phyloP scores from a whole-genome alignment of 2,888 invertebrate genomes.

The Eueremaeus valkanovi region DNA sequence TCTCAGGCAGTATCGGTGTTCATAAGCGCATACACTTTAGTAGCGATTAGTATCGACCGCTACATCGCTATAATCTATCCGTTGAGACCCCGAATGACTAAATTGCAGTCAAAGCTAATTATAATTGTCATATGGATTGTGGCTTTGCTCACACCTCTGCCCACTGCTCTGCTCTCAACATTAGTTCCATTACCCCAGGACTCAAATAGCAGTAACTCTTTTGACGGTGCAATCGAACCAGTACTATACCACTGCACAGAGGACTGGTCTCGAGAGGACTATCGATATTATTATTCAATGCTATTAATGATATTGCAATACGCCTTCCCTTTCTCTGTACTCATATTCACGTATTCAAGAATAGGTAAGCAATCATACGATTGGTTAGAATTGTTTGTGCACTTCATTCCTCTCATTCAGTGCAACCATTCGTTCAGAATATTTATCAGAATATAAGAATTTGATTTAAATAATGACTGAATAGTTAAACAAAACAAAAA shows the following conservation, averaged over 20 bases:
- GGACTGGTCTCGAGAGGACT: conserved; percentile 58
- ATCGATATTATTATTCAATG: conserved; percentile 63
- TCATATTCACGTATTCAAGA: conserved; percentile 77
- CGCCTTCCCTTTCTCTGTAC: conserved; percentile 70
- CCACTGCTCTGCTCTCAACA: conserved; percentile 70
- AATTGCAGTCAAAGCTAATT: conserved; percentile 64
- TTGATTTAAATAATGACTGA: no score
- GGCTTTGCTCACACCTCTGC: conserved; percentile 72
- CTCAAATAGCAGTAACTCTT: not conserved
- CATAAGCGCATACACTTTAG: conserved; percentile 72
- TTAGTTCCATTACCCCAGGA: conserved; percentile 44
- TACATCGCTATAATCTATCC: conserved; percentile 84
- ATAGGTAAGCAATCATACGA: conserved; percentile 55
- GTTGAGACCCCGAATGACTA: conserved; percentile 71
- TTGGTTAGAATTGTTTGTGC: not conserved
- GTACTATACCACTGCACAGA: conserved; percentile 57
- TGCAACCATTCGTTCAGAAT: not conserved
- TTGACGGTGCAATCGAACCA: not conserved
- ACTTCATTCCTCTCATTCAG: not conserved
- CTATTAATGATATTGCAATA: conserved; percentile 77
- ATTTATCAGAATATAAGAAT: not conserved
- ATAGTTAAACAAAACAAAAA: no score
- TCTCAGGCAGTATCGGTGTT: conserved; percentile 59
- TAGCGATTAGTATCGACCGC: conserved; percentile 78
- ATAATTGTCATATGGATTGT: conserved; percentile 70